Evolutionary conservation across 1,140 invertebrate genomes (phyloP).

Genomic region (Acyrthosiphon pisum): DNA sequence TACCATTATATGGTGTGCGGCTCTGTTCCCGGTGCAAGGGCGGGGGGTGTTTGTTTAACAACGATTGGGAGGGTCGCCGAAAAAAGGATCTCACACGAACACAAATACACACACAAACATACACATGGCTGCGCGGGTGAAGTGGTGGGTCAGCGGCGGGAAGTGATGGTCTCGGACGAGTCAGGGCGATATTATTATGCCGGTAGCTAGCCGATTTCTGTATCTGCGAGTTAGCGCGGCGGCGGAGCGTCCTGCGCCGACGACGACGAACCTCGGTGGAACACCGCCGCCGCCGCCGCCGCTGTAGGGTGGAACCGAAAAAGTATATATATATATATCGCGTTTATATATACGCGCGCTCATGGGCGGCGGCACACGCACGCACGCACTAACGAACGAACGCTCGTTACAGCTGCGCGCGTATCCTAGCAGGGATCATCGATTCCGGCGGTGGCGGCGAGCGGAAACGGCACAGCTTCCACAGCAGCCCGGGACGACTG

Average conservation of each 20-base stretch:
- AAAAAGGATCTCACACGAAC: background rate
- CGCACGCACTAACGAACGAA: background rate
- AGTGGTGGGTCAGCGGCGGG: background rate
- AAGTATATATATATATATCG: background rate
- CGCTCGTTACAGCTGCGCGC: slow-evolving; percentile 23
- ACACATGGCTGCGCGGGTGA: background rate
- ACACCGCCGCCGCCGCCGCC: background rate
- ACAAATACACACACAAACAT: background rate
- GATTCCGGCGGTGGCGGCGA: background rate
- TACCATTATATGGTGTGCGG: background rate
- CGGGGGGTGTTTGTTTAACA: background rate
- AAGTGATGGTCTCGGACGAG: background rate
- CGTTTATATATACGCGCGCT: background rate
- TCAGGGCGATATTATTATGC: background rate
- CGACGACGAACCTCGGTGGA: background rate
- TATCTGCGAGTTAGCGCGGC: background rate
- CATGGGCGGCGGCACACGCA: background rate
- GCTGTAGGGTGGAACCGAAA: slow-evolving; percentile 18
- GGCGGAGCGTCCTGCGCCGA: background rate
- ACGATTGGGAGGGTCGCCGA: background rate
- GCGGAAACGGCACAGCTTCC: slow-evolving; percentile 28
- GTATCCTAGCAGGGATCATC: slow-evolving; percentile 42
- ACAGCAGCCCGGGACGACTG: background rate
- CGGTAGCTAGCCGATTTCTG: background rate
- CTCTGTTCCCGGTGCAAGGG: background rate